Evolutionary conservation across 1,140 invertebrate genomes (phyloP), one percentile per base, ranked within the genome.

Genomic region (Lepidostoma basale): DNA sequence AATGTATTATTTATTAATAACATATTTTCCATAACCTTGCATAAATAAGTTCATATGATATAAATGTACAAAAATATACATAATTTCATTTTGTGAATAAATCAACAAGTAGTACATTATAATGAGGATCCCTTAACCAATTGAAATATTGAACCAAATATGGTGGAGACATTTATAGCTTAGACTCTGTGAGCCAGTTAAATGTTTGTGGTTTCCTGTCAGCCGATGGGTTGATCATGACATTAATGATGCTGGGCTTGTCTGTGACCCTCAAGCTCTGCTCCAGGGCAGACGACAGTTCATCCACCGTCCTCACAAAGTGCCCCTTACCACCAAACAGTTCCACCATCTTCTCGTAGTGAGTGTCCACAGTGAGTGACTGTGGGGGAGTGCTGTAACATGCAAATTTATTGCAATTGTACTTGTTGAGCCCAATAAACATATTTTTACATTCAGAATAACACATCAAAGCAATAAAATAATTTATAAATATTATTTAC

Each of bases 181-280:
- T 96, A 18, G 94, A 94, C 81, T 95, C 92, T 0, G 95, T 97
- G 2, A 98, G 81, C 95, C 95, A 97, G 74, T 86, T 89, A 76
- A 94, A 96, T 26, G 89, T 88, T 83, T 98, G 96, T 60, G 91
- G 87, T 81, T 97, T 98, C 68, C 95, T 88, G 76, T 94, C 92
- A 36, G 96, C 91, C 69, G 88, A 86, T 10, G 95, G 93, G 78
- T 88, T 90, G 25, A 98, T 98, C 74, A 94, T 87, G 16, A 97
- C 89, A 77, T 98, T 98, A 66, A 98, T 94, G 40, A 98, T 87
- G 58, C 88, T 90, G 8, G 95, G 93, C 70, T 85, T 84, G 77
- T 93, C 88, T 0, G 79, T 88, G 9, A 90, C 85, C 68, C 85
- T 78, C 18, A 95, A 78, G 12, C 90, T 86, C 69, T 85, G 81